Conservation (phyloP, 2,888 invertebrate species). For the Drosophila histrio region DNA sequence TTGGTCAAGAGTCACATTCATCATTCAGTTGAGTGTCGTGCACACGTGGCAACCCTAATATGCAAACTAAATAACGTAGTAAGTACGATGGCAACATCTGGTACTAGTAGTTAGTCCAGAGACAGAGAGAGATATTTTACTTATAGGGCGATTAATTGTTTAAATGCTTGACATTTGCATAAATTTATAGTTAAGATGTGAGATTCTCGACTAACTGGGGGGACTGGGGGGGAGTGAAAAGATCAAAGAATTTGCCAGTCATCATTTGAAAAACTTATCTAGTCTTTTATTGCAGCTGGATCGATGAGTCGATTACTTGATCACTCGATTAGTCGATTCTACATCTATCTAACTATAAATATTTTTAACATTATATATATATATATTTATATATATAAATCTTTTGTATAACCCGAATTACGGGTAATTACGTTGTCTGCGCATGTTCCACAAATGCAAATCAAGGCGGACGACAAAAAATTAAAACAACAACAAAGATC, state of each 20-base stretch:
- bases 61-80: conserved; percentile 31
- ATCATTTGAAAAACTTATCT: conserved; percentile 15
- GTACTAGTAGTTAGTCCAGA: neutral
- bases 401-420: conserved; percentile 67
- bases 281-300: conserved; percentile 13
- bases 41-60: conserved; percentile 43
- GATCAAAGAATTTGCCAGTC: conserved; percentile 16
- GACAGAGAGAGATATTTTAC: neutral
- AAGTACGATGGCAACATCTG: conserved; percentile 16
- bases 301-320: conserved; percentile 19
- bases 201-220: no score
- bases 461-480: conserved; percentile 39
- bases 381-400: neutral
- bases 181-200: conserved; percentile 23
- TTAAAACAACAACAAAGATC: neutral
- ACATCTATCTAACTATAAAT: neutral
- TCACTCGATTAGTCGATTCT: conserved; percentile 3
- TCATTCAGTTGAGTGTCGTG: conserved; percentile 29
- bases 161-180: conserved; percentile 42
- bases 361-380: neutral
- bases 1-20: neutral
- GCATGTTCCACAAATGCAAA: conserved; percentile 62
- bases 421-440: conserved; percentile 58
- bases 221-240: neutral
- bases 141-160: conserved; percentile 49